Conservation (phyloP, 2,797 vertebrate species). For the Alectoris magna region DNA sequence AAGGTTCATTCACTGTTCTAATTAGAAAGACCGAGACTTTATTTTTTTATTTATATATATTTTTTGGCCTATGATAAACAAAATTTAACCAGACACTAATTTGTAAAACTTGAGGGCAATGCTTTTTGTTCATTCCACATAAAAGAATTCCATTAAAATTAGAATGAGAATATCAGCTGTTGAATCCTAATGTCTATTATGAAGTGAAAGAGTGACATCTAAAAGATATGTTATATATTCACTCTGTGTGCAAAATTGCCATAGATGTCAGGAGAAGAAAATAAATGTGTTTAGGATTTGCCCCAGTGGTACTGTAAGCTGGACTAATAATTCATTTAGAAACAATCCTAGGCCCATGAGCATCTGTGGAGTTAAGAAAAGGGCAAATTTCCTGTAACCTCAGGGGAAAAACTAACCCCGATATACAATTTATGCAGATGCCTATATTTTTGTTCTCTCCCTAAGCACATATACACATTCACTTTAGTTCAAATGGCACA, state of each 20-base stretch:
- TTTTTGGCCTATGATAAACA: neutral
- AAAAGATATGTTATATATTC: neutral
- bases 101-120: neutral
- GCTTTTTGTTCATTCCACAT: neutral
- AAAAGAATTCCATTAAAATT: neutral
- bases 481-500: neutral
- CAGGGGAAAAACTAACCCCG: neutral
- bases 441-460: neutral
- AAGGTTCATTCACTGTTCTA: neutral
- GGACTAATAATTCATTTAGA: constrained; percentile 31
- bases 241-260: constrained; percentile 7
- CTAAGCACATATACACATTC: neutral
- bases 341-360: neutral
- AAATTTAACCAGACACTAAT: neutral
- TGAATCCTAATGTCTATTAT: neutral
- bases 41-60: neutral
- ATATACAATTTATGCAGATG: neutral
- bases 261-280: constrained; percentile 18
- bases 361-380: constrained; percentile 12
- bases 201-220: neutral
- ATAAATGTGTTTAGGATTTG: constrained; percentile 26
- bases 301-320: neutral
- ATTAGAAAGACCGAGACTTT: neutral
- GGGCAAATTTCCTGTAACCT: neutral
- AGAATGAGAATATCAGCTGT: neutral